Conservation (phyloP, 2,888 invertebrate genomes). For the Cenopis cana region DNA sequence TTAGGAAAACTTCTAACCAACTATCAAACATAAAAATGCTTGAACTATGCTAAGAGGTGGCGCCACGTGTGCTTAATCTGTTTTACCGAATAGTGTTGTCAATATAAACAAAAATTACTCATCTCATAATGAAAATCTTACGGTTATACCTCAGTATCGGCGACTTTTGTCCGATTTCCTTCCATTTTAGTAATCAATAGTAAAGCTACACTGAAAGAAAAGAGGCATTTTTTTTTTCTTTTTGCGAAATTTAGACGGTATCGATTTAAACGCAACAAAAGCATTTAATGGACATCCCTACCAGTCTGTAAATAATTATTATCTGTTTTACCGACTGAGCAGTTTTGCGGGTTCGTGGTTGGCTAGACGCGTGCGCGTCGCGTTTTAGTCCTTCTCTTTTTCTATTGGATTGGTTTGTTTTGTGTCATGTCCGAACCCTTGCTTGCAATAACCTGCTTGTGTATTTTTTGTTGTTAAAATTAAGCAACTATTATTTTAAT, state of each 20-base stretch:
- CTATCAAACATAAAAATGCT: background rate
- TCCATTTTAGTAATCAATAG: background rate
- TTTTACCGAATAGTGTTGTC: conserved; percentile 39
- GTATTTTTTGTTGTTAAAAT: conserved; percentile 74
- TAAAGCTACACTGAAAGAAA: background rate
- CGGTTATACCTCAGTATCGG: too few species aligned
- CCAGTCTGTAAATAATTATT: conserved; percentile 32
- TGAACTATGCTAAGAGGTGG: background rate
- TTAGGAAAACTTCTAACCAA: background rate
- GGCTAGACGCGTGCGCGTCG: conserved; percentile 77
- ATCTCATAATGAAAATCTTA: background rate
- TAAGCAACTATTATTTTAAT: conserved; percentile 69
- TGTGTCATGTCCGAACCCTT: conserved; percentile 78
- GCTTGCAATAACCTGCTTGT: conserved; percentile 76
- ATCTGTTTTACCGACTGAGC: conserved; percentile 71
- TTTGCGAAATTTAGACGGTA: conserved; percentile 12
- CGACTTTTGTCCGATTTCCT: background rate
- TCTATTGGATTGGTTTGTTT: conserved; percentile 83
- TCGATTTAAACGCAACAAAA: conserved; percentile 32
- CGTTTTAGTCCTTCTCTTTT: conserved; percentile 72
- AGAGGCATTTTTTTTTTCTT: background rate
- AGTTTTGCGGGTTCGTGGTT: conserved; percentile 44
- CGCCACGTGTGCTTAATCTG: background rate
- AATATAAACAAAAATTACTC: conserved; percentile 23
- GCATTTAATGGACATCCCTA: conserved; percentile 37